These are phyloP conservation scores for Littorina saxatilis DNA, from an alignment of 1,140 invertebrate species.

Conservation along the genomic window DNA sequence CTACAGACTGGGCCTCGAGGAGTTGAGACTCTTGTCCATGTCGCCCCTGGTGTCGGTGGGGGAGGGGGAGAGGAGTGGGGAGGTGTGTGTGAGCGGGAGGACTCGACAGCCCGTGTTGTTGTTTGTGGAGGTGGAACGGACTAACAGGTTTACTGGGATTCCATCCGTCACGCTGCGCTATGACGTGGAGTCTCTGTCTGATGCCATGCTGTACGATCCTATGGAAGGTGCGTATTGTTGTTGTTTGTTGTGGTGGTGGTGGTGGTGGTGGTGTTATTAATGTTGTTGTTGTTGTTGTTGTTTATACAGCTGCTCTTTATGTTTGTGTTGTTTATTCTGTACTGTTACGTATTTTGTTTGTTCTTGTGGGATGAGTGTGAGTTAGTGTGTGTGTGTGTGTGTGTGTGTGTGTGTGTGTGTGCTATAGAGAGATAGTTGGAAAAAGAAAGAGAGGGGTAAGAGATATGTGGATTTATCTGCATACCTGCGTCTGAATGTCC, in stretches of 20 bases:
- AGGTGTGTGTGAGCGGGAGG: slow-evolving; percentile 48
- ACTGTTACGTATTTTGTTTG: not conserved
- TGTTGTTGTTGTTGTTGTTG: too few relatives aligned
- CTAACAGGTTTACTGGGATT: slow-evolving; percentile 44
- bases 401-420: too few relatives aligned
- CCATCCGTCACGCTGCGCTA: slow-evolving; percentile 44
- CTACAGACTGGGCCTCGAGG: slow-evolving; percentile 24
- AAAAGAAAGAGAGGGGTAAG: not conserved
- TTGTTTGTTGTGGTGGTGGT: not conserved
- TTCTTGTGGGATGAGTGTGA: too few relatives aligned
- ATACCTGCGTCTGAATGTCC: not conserved
- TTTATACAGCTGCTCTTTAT: not conserved
- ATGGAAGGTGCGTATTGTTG: slow-evolving; percentile 54
- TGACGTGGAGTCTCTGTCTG: slow-evolving; percentile 43
- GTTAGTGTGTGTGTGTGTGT: too few relatives aligned
- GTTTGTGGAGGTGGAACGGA: slow-evolving; percentile 58
- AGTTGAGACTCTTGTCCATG: slow-evolving; percentile 30
- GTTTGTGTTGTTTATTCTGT: not conserved
- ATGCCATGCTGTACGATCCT: slow-evolving; percentile 18
- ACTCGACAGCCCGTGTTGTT: slow-evolving; percentile 43
- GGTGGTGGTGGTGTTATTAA: too few relatives aligned
- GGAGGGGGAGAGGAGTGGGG: slow-evolving; percentile 41
- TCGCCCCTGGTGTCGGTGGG: slow-evolving; percentile 36
- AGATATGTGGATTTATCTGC: not conserved
- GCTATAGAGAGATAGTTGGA: not conserved